A percentile compares a stretch with the other conserved stretches of the same genome.
phyloP scores from a whole-genome alignment of 1,140 invertebrate genomes.

The Riptortus pedestris region DNA sequence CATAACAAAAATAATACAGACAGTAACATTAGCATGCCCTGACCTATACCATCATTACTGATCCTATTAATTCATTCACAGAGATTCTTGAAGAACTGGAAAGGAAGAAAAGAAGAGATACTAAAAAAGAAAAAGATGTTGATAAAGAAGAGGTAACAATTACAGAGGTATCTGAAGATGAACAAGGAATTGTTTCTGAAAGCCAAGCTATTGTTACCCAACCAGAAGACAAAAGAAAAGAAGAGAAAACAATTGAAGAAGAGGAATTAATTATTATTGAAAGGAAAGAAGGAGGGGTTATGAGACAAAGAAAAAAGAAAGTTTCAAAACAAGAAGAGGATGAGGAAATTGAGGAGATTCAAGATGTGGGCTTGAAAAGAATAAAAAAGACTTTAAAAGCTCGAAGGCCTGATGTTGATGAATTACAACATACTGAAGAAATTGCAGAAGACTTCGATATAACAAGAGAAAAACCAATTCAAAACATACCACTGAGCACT shows the following conservation, averaged over 20 bases:
- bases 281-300: slow-evolving; percentile 34
- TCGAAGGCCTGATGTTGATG: slow-evolving; percentile 32
- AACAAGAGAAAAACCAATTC: slow-evolving; percentile 25
- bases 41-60: slow-evolving; percentile 9
- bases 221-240: slow-evolving; percentile 26
- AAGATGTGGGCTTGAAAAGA: slow-evolving; percentile 34
- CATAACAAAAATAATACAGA: slow-evolving; percentile 20
- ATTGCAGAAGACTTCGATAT: slow-evolving; percentile 32
- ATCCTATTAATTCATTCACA: slow-evolving; percentile 27
- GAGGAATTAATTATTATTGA: slow-evolving; percentile 36
- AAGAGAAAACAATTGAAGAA: slow-evolving; percentile 26
- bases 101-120: slow-evolving; percentile 12
- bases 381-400: slow-evolving; percentile 35
- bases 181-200: slow-evolving; percentile 21
- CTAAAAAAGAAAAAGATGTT: slow-evolving; percentile 25
- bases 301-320: slow-evolving; percentile 32
- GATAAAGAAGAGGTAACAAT: slow-evolving; percentile 29
- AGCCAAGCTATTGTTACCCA: slow-evolving; percentile 31
- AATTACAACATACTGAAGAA: slow-evolving; percentile 37
- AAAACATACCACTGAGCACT: slow-evolving; percentile 32
- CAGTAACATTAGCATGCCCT: slow-evolving; percentile 16
- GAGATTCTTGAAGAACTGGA: slow-evolving; percentile 27
- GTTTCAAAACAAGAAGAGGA: slow-evolving; percentile 31
- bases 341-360: slow-evolving; percentile 29
- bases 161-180: slow-evolving; percentile 32